A percentile compares a stretch with the other conserved stretches of the same genome.
These are phyloP conservation scores for Anorthoa munda DNA, from an alignment of 2,888 invertebrate genomes.

Conservation along the genomic window DNA sequence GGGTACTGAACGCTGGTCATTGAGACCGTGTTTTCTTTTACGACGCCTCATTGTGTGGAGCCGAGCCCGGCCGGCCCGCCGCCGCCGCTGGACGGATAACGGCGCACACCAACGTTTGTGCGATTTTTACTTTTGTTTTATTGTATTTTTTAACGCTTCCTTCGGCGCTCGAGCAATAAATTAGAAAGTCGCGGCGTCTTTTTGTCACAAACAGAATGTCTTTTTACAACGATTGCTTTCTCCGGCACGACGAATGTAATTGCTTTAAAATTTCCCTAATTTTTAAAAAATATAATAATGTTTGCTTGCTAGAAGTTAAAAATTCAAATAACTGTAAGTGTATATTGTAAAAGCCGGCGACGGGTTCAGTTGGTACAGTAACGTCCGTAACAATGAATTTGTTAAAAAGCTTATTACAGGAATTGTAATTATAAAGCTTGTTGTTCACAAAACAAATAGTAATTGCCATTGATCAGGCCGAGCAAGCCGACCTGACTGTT, in stretches of 20 bases:
- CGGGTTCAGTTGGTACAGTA: background rate
- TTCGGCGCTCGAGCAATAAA: conserved; percentile 77
- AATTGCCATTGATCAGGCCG: background rate
- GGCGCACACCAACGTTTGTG: conserved; percentile 67
- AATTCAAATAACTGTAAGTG: conserved; percentile 34
- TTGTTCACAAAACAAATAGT: background rate
- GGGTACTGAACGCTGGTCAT: conserved; percentile 13
- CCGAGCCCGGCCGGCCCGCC: background rate
- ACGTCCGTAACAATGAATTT: conserved; percentile 8
- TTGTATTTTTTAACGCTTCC: conserved; percentile 74
- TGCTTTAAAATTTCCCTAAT: conserved; percentile 70
- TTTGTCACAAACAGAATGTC: conserved; percentile 68
- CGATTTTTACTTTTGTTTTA: conserved; percentile 78
- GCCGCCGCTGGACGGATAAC: conserved; percentile 23
- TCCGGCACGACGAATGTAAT: conserved; percentile 73
- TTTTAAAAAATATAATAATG: conserved; percentile 51
- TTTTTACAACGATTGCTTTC: conserved; percentile 80
- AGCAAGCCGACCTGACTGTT: background rate
- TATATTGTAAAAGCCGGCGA: conserved; percentile 14
- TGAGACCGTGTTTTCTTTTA: conserved; percentile 45
- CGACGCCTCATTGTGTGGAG: conserved; percentile 35
- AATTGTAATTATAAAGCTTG: background rate
- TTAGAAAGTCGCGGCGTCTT: conserved; percentile 80
- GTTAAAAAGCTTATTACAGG: conserved; percentile 1
- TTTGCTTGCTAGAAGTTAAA: conserved; percentile 22